Base-by-base conservation (phyloP, 2,797 vertebrate genomes). In the Fratercula arctica region DNA sequence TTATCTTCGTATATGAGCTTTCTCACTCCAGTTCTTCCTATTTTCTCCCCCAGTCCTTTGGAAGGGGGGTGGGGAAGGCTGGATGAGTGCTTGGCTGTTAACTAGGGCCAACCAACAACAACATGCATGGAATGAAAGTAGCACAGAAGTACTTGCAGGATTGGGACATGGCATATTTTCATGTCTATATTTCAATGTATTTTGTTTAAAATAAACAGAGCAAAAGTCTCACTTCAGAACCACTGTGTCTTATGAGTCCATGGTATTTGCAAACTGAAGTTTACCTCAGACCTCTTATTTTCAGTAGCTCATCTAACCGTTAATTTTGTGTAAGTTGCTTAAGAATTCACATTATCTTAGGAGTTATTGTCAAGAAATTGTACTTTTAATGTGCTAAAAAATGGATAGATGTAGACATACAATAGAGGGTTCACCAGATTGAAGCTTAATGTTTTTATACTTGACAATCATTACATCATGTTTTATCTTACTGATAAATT, bases 191-290 rank as follows among this genome's bases (percentile, higher is more conserved):
- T 68, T 89, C 60, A 89, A 78, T 89, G 57, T 54, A 53, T 75
- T 70, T 91, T 80, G 28, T 75, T 91, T 80, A 66, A 91, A 87
- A 84, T 74, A 91, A 88, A 67, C 59, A 91, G 51, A 85, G 37
- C 13, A 85, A 77, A 91, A 73, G 39, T 74, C 64, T 82, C 35
- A 89, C 11, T 83, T 94, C 77, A 89, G 56, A 87, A 70, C 10
- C 56, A 75, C 31, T 14, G 16, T 77, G 56, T 54, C 56, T 78
- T 78, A 81, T 81, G 43, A 73, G 23, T 51, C 77, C 67, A 77
- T 77, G 19, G 29, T 85, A 89, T 73, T 81, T 85, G 60, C 43
- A 89, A 85, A 73, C 28, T 53, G 45, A 82, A 77, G 51, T 70
- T 92, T 92, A 92, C 45, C 28, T 83, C 56, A 86, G 43, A 81